phyloP scores from a whole-genome alignment of 2,888 invertebrate genomes.

The Quadriops clusia region DNA sequence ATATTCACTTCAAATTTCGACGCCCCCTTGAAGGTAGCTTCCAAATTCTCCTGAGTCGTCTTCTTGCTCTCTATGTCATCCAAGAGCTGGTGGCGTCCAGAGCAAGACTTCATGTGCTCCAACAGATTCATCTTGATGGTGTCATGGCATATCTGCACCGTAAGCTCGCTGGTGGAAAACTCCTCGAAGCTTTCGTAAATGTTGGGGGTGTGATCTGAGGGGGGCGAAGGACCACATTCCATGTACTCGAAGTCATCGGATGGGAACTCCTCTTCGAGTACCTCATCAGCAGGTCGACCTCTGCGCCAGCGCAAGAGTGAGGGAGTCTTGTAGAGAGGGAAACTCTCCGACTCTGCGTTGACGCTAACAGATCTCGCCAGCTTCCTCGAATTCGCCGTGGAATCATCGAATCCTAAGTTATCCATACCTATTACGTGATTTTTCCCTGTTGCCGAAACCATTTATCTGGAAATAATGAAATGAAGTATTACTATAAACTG shows the following conservation, averaged over 20 bases:
- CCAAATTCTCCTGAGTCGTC: constrained; percentile 45
- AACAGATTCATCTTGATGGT: constrained; percentile 60
- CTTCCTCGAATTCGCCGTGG: constrained; percentile 22
- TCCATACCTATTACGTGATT: constrained; percentile 27
- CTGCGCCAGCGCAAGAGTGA: constrained; percentile 27
- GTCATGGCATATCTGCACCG: constrained; percentile 62
- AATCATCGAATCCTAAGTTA: constrained; percentile 34
- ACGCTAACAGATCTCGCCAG: constrained; percentile 37
- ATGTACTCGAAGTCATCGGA: constrained; percentile 63
- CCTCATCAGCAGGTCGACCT: constrained; percentile 26
- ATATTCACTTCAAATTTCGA: constrained; percentile 59
- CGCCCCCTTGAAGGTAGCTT: constrained; percentile 41
- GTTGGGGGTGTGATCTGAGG: constrained; percentile 68
- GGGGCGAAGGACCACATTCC: constrained; percentile 69
- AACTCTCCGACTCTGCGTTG: constrained; percentile 33
- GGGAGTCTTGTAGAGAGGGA: constrained; percentile 31
- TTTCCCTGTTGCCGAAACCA: constrained; percentile 28
- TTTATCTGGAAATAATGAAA: constrained; percentile 21
- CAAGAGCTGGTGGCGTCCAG: constrained; percentile 54
- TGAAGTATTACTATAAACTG: too few relatives aligned
- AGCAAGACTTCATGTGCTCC: constrained; percentile 59
- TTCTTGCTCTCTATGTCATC: constrained; percentile 64
- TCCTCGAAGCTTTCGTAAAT: constrained; percentile 73
- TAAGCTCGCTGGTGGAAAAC: constrained; percentile 49
- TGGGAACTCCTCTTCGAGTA: constrained; percentile 56